Evolutionary conservation across 2,797 vertebrate genomes (phyloP), one percentile per base, ranked within the genome.

Genomic region (Sciaenops ocellatus): DNA sequence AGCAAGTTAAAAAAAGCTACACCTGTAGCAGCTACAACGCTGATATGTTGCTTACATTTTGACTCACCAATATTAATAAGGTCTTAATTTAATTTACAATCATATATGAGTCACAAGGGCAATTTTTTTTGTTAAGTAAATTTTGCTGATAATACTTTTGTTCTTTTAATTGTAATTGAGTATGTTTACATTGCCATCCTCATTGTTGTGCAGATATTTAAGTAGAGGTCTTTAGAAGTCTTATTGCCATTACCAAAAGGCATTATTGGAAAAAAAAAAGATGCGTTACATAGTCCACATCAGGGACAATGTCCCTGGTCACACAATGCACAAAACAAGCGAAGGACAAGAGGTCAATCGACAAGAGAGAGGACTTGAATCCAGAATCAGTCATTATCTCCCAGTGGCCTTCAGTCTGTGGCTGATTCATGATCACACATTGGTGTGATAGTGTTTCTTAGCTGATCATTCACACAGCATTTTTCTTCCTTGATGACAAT

Each of bases 321-420:
- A 57, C 13, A 34, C 34, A 30, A 66, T 64, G 34, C 24, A 28
- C 47, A 41, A 17, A 18, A 66, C 9, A 24, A 18, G 10, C 17
- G 17, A 57, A 76, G 34, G 42, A 62, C 54, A 30, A n/a, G 4
- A 17, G 81, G 62, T 68, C 55, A 77, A 50, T 5, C 78, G 47
- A 69, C 7, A 28, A 79, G 24, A 42, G 34, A 47, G 30, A 22
- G 16, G 24, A 30, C 30, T 48, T 57, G 47, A 69, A 64, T 56
- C 41, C 55, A 79, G 63, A 74, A 47, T 42, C 28, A 34, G 13
- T 34, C 46, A 69, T 56, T 73, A 51, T 73, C 60, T 52, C 10
- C 47, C 6, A 51, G 26, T 6, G 26, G 65, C 62, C 51, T 55
- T 75, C 44, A 73, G 59, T 65, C 66, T 52, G 46, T 77, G 67